These are phyloP conservation scores for Epinotia ramella DNA, from an alignment of 2,888 invertebrate genomes.

Conservation along the genomic window DNA sequence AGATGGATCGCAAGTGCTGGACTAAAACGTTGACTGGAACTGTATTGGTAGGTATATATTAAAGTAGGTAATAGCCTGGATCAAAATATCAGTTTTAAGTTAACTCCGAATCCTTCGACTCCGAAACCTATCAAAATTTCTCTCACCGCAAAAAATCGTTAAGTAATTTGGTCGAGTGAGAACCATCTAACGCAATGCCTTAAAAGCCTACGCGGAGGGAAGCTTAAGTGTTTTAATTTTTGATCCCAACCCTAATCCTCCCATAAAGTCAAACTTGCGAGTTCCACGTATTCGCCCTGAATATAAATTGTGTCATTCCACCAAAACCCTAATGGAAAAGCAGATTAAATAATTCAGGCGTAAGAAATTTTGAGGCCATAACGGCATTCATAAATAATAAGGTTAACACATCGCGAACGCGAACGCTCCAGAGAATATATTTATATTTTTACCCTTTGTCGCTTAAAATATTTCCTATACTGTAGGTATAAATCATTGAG, in stretches of 20 bases:
- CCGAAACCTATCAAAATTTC: neutral
- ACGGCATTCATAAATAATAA: slow-evolving; percentile 80
- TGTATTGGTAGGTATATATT: too few relatives aligned
- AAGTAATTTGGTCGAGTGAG: neutral
- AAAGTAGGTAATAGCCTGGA: too few relatives aligned
- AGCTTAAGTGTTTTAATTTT: slow-evolving; percentile 69
- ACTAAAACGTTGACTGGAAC: too few relatives aligned
- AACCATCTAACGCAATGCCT: slow-evolving; percentile 22
- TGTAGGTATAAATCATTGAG: slow-evolving; percentile 71
- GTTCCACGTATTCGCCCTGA: slow-evolving; percentile 68
- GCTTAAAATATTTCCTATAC: slow-evolving; percentile 67
- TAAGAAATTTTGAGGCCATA: slow-evolving; percentile 82
- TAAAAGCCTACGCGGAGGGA: slow-evolving; percentile 31
- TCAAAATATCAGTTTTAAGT: too few relatives aligned
- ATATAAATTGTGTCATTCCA: slow-evolving; percentile 83
- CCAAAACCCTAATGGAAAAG: slow-evolving; percentile 83
- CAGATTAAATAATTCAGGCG: slow-evolving; percentile 82
- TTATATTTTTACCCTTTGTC: slow-evolving; percentile 56
- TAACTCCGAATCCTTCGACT: too few relatives aligned
- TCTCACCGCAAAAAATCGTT: neutral
- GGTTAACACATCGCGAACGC: slow-evolving; percentile 70
- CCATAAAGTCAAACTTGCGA: slow-evolving; percentile 75
- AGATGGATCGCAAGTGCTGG: too few relatives aligned
- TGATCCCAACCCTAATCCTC: slow-evolving; percentile 74
- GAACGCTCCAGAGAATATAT: slow-evolving; percentile 50